A percentile compares a stretch with the other conserved stretches of the same genome.
Evolutionary conservation across 2,888 invertebrate species (phyloP).

Genomic region (Idaea dimidiata): DNA sequence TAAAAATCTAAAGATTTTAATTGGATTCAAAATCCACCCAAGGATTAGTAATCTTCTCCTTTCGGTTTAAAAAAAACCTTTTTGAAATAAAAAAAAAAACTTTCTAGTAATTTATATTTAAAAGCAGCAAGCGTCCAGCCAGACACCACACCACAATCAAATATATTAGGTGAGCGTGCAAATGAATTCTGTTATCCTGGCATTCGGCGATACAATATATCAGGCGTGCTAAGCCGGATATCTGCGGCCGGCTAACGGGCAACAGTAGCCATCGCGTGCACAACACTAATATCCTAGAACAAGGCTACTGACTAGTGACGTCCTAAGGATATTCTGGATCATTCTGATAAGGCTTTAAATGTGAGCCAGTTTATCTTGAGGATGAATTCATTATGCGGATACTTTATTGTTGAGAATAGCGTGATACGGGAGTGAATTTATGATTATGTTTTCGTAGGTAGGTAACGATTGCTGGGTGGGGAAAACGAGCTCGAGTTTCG

Average conservation of each 20-base stretch:
- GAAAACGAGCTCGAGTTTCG: background rate
- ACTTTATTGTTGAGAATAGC: background rate
- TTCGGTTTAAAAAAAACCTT: background rate
- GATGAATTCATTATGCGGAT: background rate
- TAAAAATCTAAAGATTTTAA: too few relatives aligned
- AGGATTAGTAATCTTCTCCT: too few relatives aligned
- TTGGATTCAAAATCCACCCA: too few relatives aligned
- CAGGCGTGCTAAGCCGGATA: slow-evolving; percentile 5
- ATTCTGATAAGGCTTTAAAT: background rate
- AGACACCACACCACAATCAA: background rate
- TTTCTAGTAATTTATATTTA: background rate
- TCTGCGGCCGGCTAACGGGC: background rate
- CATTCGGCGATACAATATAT: slow-evolving; percentile 10
- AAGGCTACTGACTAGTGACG: background rate
- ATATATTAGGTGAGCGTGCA: slow-evolving; percentile 17
- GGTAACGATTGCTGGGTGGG: background rate
- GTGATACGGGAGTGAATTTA: background rate
- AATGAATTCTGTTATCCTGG: slow-evolving; percentile 21
- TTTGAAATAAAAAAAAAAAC: background rate
- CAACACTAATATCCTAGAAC: slow-evolving; percentile 14
- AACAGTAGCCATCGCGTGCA: slow-evolving; percentile 17
- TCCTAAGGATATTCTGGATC: background rate
- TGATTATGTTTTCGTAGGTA: background rate
- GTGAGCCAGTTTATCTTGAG: background rate
- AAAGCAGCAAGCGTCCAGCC: background rate